phyloP scores from a whole-genome alignment of 1,140 invertebrate genomes.

The Bombus cullumanus region DNA sequence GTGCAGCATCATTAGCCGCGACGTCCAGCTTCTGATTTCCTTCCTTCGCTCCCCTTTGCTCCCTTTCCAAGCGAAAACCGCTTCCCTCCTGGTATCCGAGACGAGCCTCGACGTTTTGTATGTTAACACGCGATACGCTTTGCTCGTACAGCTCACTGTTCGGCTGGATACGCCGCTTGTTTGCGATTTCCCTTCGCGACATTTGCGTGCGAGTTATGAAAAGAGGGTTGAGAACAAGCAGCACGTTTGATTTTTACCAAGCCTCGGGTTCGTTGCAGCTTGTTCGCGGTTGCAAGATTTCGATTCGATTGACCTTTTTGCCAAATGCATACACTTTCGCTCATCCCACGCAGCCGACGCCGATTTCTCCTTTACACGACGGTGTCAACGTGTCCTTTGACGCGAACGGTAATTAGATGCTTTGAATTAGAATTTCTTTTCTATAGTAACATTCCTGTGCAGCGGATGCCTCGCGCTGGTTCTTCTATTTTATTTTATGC shows the following conservation, averaged over 20 bases:
- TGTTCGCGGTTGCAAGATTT: neutral
- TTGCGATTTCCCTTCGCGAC: neutral
- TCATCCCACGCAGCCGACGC: neutral
- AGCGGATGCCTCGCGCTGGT: neutral
- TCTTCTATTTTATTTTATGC: too few species aligned
- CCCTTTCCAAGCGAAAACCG: neutral
- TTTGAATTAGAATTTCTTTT: neutral
- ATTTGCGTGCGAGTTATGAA: neutral
- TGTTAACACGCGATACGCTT: constrained; percentile 5
- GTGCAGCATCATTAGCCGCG: constrained; percentile 54
- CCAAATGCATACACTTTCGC: constrained; percentile 29
- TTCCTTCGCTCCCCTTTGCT: neutral
- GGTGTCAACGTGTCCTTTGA: neutral
- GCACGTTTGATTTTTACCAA: neutral
- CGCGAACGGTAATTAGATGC: neutral
- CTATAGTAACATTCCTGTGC: neutral
- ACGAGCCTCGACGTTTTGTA: constrained; percentile 2
- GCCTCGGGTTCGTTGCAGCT: neutral
- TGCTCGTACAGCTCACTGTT: neutral
- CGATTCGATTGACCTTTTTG: constrained; percentile 9
- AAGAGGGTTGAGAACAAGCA: neutral
- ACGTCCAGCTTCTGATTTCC: constrained; percentile 50
- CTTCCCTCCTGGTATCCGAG: neutral
- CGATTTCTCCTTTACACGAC: constrained; percentile 13
- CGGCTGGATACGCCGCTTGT: neutral